Percentiles rank a stretch among this genome's conserved stretches.
Evolutionary conservation across 1,140 invertebrate species (phyloP).

Genomic region (Drosophila sechellia): DNA sequence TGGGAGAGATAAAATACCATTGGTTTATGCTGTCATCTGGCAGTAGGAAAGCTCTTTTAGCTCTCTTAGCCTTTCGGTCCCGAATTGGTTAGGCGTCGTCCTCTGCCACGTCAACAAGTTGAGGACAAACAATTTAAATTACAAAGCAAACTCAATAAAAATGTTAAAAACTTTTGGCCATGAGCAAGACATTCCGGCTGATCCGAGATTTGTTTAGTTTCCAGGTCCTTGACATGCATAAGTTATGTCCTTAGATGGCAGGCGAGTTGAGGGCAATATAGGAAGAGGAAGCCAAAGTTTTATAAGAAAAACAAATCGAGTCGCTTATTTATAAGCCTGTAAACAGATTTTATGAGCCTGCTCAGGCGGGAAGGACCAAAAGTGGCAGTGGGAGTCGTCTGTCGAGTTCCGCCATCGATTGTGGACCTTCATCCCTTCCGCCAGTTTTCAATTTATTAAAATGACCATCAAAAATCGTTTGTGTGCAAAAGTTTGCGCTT

Average conservation of each 20-base stretch:
- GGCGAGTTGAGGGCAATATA: slow-evolving; percentile 19
- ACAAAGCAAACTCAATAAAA: slow-evolving; percentile 82
- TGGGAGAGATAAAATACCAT: slow-evolving; percentile 69
- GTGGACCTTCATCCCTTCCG: slow-evolving; percentile 52
- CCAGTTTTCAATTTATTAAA: slow-evolving; percentile 80
- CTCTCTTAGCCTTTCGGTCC: not conserved
- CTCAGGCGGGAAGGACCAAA: slow-evolving; percentile 37
- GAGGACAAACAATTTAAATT: slow-evolving; percentile 77
- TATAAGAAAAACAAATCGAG: slow-evolving; percentile 75
- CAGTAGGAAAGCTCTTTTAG: slow-evolving; percentile 15
- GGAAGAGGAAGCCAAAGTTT: slow-evolving; percentile 58
- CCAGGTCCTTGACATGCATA: slow-evolving; percentile 72
- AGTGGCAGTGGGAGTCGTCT: slow-evolving; percentile 26
- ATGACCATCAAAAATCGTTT: slow-evolving; percentile 79
- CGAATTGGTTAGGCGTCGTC: slow-evolving; percentile 18
- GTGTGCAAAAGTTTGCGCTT: slow-evolving; percentile 66
- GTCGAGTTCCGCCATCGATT: slow-evolving; percentile 46
- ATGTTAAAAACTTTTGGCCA: slow-evolving; percentile 69
- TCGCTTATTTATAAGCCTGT: slow-evolving; percentile 76
- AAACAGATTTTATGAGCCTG: slow-evolving; percentile 80
- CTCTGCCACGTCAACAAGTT: slow-evolving; percentile 67
- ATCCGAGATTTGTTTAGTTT: slow-evolving; percentile 67
- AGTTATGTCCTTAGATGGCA: slow-evolving; percentile 53
- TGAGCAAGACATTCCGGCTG: slow-evolving; percentile 39
- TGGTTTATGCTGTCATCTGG: slow-evolving; percentile 62